Conservation (phyloP, 2,797 vertebrate species). For the Agapornis canus region DNA sequence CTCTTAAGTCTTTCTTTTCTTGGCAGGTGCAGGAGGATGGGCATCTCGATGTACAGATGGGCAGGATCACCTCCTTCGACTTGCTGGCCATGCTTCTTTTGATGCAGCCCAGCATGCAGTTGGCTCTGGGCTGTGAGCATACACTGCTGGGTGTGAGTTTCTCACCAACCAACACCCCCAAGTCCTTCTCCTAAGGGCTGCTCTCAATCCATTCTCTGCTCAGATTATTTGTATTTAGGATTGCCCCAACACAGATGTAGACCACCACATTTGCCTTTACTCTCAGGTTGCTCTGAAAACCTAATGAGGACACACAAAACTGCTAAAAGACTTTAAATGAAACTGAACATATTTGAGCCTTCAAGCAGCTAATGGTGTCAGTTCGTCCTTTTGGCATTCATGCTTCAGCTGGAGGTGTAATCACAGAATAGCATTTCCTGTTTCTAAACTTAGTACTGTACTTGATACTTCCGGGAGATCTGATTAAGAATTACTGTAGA, state of each 20-base stretch:
- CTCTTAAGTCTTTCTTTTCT: neutral
- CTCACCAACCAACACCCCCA: neutral
- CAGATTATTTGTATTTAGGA: neutral
- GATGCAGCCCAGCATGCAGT: neutral
- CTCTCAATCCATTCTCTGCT: neutral
- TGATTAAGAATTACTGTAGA: neutral
- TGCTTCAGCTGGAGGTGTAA: neutral
- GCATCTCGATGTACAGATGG: neutral
- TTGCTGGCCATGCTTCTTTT: neutral
- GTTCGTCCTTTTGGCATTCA: neutral
- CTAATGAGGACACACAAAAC: neutral
- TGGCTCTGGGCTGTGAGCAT: neutral
- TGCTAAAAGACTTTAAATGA: neutral
- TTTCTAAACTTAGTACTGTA: neutral
- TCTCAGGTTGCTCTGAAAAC: neutral
- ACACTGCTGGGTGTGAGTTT: neutral
- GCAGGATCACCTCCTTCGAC: neutral
- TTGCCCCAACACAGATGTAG: neutral
- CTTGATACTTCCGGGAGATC: neutral
- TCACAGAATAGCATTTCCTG: neutral
- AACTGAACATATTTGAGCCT: neutral
- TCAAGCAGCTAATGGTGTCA: neutral
- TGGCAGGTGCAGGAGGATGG: neutral
- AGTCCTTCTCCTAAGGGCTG: neutral
- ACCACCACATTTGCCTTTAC: neutral